Conservation (phyloP, 2,113 vertebrate genomes). For the Camelus bactrianus region DNA sequence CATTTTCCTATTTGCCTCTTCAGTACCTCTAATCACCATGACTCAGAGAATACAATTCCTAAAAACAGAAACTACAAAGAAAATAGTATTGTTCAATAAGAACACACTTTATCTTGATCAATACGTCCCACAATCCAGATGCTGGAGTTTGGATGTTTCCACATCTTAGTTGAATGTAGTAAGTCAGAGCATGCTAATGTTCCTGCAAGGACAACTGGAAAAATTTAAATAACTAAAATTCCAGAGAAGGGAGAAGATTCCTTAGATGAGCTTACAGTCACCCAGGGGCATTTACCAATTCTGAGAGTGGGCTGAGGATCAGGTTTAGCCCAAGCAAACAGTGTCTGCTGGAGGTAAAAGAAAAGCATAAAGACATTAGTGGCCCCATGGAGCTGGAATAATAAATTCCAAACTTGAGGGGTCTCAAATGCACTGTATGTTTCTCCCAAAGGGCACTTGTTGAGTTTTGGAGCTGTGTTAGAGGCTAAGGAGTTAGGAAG, state of each 20-base stretch:
- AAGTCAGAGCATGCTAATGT: neutral
- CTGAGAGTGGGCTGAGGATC: neutral
- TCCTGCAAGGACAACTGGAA: constrained; percentile 23
- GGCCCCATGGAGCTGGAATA: neutral
- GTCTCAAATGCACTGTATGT: neutral
- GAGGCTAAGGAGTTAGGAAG: neutral
- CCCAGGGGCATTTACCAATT: neutral
- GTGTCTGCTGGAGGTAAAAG: neutral
- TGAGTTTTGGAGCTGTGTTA: neutral
- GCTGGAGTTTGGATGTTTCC: neutral
- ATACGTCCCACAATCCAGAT: constrained; percentile 5
- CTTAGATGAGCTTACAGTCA: neutral
- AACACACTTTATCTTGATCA: constrained; percentile 5
- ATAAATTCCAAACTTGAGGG: neutral
- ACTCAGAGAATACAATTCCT: neutral
- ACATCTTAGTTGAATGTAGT: neutral
- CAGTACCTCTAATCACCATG: neutral
- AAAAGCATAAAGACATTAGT: neutral
- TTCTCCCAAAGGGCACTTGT: neutral
- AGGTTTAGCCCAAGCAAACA: neutral
- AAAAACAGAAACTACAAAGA: neutral
- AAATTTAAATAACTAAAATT: constrained; percentile 5
- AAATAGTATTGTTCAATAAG: neutral
- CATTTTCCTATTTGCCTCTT: constrained; percentile 29
- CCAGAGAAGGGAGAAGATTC: neutral